Base-by-base conservation (phyloP, 2,797 vertebrate species). In the Megalops cyprinoides region DNA sequence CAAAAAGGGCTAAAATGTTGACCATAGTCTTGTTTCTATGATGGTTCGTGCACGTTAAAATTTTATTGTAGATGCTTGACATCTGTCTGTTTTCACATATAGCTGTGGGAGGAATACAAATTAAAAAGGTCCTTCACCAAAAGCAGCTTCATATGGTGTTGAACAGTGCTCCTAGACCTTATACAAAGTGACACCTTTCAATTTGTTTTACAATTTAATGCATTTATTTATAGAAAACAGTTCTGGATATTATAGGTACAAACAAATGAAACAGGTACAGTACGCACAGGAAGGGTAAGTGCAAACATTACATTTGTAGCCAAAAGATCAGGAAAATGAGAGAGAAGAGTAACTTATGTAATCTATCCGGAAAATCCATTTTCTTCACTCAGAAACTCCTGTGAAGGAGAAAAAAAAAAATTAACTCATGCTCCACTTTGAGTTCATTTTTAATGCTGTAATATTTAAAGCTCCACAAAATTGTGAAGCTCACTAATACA, bases 351-450 rank as follows among this genome's bases (percentile, higher is more conserved):
- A 15, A 49, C n/a, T 37, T 23, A 48, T 23, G 25, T 23, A 34
- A 44, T 76, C 90, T 74, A 89, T 79, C 78, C 78, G 0, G 31
- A 88, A 81, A 84, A 74, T 78, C 84, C 85, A 65, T 87, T 88
- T 56, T 88, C 71, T 77, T 81, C 49, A 4, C 79, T 81, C 81
- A 90, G 87, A 85, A 90, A 89, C 44, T 89, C 90, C 92, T 93
- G 83, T 78, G 86, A 88, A 76, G 46, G 44, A 76, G 8, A 82
- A 84, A 6, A 82, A 78, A 78, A 84, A 10, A 87, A 51, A 84
- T 18, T 0, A 20, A 44, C 6, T 23, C 25, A 75, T 23, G 18
- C n/a, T 31, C 6, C 58, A 10, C 10, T 60, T 31, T 44, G 37
- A 69, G 37, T 34, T 14, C 37, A 34, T 69, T 20, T n/a, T n/a